Base-by-base conservation (phyloP, 2,888 invertebrate genomes). In the Psococerastis gibbosa region DNA sequence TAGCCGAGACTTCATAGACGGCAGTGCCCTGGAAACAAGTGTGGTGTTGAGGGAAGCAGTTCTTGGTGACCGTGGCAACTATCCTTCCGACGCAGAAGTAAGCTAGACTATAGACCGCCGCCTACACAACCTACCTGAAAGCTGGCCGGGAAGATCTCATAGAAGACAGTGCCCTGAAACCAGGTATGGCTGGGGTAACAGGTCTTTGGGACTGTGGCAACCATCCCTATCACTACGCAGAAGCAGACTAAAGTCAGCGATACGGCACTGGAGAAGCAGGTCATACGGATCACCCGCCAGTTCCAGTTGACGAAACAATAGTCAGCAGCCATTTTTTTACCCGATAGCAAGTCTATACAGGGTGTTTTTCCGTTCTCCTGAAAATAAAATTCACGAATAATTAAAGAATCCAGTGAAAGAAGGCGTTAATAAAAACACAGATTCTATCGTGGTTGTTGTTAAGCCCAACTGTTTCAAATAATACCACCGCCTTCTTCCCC, bases 111-210 rank as follows among this genome's bases (percentile, higher is more conserved):
- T n/a, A n/a, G n/a, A n/a, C n/a, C n/a, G 2, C 84, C 87, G 60
- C 87, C 82, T 48, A 72, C 71, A 55, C 78, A 73, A 34, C 56
- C 57, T 54, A 81, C 81, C 57, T 78, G 56, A 61, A 88, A 94
- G 46, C 87, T 83, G 0, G 79, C 78, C 1, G 85, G 84, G 54
- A 84, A 85, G 48, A 88, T 73, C 65, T 87, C 85, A 58, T 87
- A 88, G 56, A 87, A 75, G 1, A 83, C 69, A 49, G 74, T 74
- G 31, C 84, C 83, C 59, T 83, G 78, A 64, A 81, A 78, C 87
- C 87, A 88, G 33, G 78, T 71, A 8, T 75, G 67, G 43, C 75
- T 49, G 0, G 63, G 64, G 44, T 63, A 60, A 47, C 65, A 64
- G 38, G 61, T 59, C 17, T 33, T 35, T 1, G 52, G 51, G 55